A percentile compares a stretch with the other conserved stretches of the same genome.
Conservation (phyloP, 2,888 invertebrate genomes). For the Trachelus tabidus region DNA sequence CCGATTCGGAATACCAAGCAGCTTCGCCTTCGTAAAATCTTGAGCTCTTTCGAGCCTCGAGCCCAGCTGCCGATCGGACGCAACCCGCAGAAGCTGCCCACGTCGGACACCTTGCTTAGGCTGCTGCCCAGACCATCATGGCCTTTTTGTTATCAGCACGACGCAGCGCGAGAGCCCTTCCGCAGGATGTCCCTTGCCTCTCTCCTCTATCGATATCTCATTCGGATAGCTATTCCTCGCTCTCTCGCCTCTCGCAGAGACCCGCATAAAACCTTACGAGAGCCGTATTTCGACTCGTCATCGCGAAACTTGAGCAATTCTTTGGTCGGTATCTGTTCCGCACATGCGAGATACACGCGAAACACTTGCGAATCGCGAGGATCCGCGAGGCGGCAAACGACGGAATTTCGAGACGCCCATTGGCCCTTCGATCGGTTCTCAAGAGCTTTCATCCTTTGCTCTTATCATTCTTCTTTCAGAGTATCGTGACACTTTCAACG, state of each 20-base stretch:
- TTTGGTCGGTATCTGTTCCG: too few species aligned
- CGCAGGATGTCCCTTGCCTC: slow-evolving; percentile 18
- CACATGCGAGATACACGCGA: too few species aligned
- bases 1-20: slow-evolving; percentile 55
- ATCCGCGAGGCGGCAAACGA: too few species aligned
- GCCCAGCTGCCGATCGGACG: too few species aligned
- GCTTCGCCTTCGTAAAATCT: neutral
- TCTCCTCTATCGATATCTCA: slow-evolving; percentile 19
- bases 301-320: neutral
- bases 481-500: slow-evolving; percentile 1
- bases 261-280: slow-evolving; percentile 43
- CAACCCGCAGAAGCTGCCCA: too few species aligned
- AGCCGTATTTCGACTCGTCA: slow-evolving; percentile 45
- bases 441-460: too few species aligned
- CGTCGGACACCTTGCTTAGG: too few species aligned
- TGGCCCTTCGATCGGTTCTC: too few species aligned
- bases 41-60: too few species aligned
- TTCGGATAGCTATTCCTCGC: slow-evolving; percentile 19
- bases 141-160: slow-evolving; percentile 51
- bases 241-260: slow-evolving; percentile 24
- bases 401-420: too few species aligned
- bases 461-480: neutral
- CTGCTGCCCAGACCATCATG: slow-evolving; percentile 6
- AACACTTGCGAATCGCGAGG: too few species aligned
- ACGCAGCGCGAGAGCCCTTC: slow-evolving; percentile 27